Conservation (phyloP, 2,888 invertebrate species). For the Epiperipatus broadwayi region DNA sequence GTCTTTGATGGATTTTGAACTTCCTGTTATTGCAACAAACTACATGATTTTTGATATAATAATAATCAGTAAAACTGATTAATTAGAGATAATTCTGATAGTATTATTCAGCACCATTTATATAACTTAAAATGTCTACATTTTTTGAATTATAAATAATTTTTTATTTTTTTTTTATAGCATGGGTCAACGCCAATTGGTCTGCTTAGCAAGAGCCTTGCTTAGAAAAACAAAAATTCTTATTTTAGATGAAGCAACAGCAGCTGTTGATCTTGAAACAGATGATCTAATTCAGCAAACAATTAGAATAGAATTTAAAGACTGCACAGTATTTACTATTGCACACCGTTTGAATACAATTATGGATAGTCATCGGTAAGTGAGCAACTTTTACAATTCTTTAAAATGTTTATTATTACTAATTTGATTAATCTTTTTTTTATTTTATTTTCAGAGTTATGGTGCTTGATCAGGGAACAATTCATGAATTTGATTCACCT, state of each 20-base stretch:
- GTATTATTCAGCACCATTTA: too few relatives aligned
- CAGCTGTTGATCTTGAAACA: conserved; percentile 73
- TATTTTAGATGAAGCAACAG: conserved; percentile 70
- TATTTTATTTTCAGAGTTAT: conserved; percentile 25
- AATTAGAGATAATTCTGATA: too few relatives aligned
- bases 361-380: conserved; percentile 14
- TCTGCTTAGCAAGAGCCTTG: conserved; percentile 64
- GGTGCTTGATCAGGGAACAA: conserved; percentile 29
- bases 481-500: conserved; percentile 31
- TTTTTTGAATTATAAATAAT: conserved; percentile 23
- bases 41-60: too few relatives aligned
- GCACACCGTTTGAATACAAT: conserved; percentile 13
- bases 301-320: conserved; percentile 47
- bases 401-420: background rate
- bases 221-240: conserved; percentile 66
- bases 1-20: too few relatives aligned
- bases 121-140: too few relatives aligned
- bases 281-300: conserved; percentile 61
- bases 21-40: too few relatives aligned
- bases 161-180: conserved; percentile 34
- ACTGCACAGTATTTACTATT: conserved; percentile 41
- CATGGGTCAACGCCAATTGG: conserved; percentile 69
- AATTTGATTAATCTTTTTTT: too few relatives aligned
- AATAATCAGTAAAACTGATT: too few relatives aligned
- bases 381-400: conserved; percentile 9